phyloP scores from a whole-genome alignment of 2,888 invertebrate genomes.

The Nemotelus nigrinus region DNA sequence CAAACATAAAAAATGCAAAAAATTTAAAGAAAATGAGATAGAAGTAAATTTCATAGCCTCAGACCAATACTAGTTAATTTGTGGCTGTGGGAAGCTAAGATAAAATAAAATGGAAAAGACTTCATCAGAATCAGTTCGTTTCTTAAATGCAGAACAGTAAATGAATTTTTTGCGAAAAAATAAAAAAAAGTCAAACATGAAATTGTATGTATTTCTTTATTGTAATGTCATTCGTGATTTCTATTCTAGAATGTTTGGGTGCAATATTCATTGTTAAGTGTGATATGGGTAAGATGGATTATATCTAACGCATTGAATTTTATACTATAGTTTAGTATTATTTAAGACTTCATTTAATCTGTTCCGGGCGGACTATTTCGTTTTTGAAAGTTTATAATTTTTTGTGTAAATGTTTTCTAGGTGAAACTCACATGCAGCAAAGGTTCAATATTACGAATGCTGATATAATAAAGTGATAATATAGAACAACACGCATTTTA shows the following conservation, averaged over 20 bases:
- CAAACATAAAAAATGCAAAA: slow-evolving; percentile 22
- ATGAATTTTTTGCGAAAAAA: slow-evolving; percentile 37
- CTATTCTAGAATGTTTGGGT: not conserved
- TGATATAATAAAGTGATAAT: no score
- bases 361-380: no score
- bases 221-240: not conserved
- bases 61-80: slow-evolving; percentile 51
- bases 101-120: slow-evolving; percentile 24
- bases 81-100: slow-evolving; percentile 51
- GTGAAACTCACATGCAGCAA: no score
- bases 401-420: no score
- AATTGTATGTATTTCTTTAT: not conserved
- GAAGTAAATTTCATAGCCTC: slow-evolving; percentile 49
- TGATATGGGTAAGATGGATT: no score
- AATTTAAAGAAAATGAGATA: not conserved
- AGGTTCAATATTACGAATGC: no score
- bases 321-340: no score
- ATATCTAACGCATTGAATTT: no score
- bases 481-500: no score
- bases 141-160: slow-evolving; percentile 32
- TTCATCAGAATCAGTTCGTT: slow-evolving; percentile 46
- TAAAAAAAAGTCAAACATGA: slow-evolving; percentile 10
- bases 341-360: no score
- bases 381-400: no score
- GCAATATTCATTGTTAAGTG: no score